Evolutionary conservation across 2,888 invertebrate genomes (phyloP).

Genomic region (Cerastis rubricosa): DNA sequence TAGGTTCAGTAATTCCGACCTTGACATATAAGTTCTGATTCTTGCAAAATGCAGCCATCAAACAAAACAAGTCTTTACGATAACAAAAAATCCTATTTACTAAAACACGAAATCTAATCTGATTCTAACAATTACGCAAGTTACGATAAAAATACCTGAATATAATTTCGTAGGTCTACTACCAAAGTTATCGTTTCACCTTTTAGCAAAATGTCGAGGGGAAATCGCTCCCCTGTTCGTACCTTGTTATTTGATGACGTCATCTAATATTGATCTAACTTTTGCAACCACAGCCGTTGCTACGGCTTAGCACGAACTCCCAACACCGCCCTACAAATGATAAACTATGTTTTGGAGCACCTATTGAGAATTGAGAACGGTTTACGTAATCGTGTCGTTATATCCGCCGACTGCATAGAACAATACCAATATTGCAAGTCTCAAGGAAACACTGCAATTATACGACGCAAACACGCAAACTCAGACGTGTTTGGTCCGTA

Average conservation of each 20-base stretch:
- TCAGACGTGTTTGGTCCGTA: no score
- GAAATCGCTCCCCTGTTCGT: constrained; percentile 61
- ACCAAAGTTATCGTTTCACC: constrained; percentile 52
- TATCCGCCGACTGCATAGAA: constrained; percentile 57
- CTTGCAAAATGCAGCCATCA: background rate
- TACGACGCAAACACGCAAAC: constrained; percentile 27
- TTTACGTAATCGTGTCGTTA: constrained; percentile 61
- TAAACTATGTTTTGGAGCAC: constrained; percentile 48
- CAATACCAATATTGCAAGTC: constrained; percentile 59
- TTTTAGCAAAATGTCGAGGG: constrained; percentile 75
- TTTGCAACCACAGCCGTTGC: constrained; percentile 68
- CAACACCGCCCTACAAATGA: constrained; percentile 38
- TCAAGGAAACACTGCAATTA: constrained; percentile 44
- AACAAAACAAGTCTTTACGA: background rate
- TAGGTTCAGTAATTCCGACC: constrained; percentile 19
- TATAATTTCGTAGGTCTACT: constrained; percentile 2
- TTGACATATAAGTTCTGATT: background rate
- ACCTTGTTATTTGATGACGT: constrained; percentile 69
- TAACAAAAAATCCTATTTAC: background rate
- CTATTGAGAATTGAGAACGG: constrained; percentile 52
- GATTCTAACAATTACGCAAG: constrained; percentile 24
- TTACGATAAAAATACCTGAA: background rate
- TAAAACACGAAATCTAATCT: constrained; percentile 35
- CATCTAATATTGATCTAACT: constrained; percentile 82
- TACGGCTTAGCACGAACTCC: constrained; percentile 60